Percentiles rank a stretch among this genome's conserved stretches.
phyloP scores from a whole-genome alignment of 2,113 vertebrate genomes.

The Nicator chloris region DNA sequence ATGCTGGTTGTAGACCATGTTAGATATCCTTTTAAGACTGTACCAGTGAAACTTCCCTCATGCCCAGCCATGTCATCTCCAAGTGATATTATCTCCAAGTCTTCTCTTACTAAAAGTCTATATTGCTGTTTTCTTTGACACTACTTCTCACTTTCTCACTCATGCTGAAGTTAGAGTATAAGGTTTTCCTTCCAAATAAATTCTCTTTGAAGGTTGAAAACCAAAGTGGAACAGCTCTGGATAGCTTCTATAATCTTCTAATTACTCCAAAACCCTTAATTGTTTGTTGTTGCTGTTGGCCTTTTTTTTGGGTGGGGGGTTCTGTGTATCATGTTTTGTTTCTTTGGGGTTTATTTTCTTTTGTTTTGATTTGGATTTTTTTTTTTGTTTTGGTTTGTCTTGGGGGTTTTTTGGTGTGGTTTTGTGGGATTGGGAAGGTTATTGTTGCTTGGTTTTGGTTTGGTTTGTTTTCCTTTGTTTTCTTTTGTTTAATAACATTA shows the following conservation, averaged over 20 bases:
- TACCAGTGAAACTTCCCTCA: not conserved
- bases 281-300: not conserved
- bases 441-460: not conserved
- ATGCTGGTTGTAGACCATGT: fast-evolving
- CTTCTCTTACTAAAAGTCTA: not conserved
- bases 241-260: not conserved
- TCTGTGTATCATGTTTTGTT: not conserved
- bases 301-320: not conserved
- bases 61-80: not conserved
- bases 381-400: not conserved
- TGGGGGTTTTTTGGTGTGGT: not conserved
- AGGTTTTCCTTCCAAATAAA: not conserved
- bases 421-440: fast-evolving
- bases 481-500: not conserved
- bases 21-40: not conserved
- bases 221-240: not conserved
- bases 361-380: not conserved
- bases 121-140: not conserved
- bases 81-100: not conserved
- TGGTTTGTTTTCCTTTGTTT: not conserved
- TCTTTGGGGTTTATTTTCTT: not conserved
- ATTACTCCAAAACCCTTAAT: not conserved
- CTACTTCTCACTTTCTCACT: not conserved
- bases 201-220: not conserved
- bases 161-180: not conserved